These are phyloP conservation scores for Cuniculus paca DNA, from an alignment of 2,797 vertebrate species.

Conservation along the genomic window DNA sequence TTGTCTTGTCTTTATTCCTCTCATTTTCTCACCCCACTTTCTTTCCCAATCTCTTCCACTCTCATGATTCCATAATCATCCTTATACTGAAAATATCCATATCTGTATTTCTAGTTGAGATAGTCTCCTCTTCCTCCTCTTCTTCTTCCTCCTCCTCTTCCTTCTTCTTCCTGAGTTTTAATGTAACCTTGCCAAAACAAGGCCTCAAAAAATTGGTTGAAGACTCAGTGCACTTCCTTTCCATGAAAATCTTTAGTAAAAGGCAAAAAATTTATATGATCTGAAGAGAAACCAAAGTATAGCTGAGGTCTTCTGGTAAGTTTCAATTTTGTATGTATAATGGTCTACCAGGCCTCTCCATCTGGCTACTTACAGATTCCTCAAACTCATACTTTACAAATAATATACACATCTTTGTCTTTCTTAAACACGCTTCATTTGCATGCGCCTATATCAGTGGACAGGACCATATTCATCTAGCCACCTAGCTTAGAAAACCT, in stretches of 20 bases:
- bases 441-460: fast-evolving
- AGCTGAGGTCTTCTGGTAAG: neutral
- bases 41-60: neutral
- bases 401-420: neutral
- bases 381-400: neutral
- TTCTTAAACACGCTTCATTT: neutral
- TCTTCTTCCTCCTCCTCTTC: neutral
- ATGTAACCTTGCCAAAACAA: neutral
- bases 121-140: too few species aligned
- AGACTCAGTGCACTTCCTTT: neutral
- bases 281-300: neutral
- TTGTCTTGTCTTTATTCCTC: neutral
- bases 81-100: neutral
- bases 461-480: neutral
- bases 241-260: neutral
- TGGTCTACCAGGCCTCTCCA: neutral
- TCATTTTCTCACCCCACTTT: neutral
- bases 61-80: neutral
- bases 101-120: neutral
- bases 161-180: neutral
- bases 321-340: too few species aligned
- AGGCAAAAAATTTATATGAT: neutral
- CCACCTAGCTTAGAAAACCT: neutral
- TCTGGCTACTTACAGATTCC: neutral
- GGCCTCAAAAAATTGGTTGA: too few species aligned